Conservation (phyloP, 2,113 vertebrate species). For the Saccopteryx bilineata region DNA sequence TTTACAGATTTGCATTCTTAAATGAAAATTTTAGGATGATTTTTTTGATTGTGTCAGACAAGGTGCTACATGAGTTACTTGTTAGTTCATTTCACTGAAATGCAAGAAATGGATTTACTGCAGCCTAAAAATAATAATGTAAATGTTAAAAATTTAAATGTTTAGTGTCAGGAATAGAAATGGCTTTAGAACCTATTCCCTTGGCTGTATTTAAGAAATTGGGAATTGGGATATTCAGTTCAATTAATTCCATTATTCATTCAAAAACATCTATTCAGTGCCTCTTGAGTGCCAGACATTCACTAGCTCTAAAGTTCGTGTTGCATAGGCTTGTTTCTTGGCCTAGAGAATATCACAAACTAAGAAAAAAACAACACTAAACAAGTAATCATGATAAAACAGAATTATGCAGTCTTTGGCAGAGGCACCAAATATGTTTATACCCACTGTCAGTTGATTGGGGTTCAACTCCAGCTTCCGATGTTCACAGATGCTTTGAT, state of each 20-base stretch:
- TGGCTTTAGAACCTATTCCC: neutral
- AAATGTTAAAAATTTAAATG: neutral
- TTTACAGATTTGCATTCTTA: slow-evolving; percentile 20
- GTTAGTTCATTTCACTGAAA: slow-evolving; percentile 19
- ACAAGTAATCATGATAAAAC: neutral
- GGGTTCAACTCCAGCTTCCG: neutral
- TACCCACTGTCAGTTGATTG: neutral
- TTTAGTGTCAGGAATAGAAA: neutral
- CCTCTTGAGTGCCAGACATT: neutral
- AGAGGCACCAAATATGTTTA: neutral
- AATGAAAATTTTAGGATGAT: slow-evolving; percentile 33
- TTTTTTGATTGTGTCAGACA: slow-evolving; percentile 48
- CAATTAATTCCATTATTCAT: neutral
- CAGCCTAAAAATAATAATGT: neutral
- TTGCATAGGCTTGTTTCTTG: neutral
- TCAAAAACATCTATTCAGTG: neutral
- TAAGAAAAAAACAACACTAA: neutral
- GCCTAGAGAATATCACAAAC: neutral
- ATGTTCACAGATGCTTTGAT: neutral
- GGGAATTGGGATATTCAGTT: neutral
- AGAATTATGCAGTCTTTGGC: neutral
- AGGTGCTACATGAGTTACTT: neutral
- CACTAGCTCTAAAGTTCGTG: neutral
- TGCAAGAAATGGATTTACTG: slow-evolving; percentile 17
- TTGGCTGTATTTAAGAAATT: slow-evolving; percentile 29